Evolutionary conservation across 2,888 invertebrate species (phyloP), one percentile per base, ranked within the genome.

Genomic region (Acanthoscelides obtectus): DNA sequence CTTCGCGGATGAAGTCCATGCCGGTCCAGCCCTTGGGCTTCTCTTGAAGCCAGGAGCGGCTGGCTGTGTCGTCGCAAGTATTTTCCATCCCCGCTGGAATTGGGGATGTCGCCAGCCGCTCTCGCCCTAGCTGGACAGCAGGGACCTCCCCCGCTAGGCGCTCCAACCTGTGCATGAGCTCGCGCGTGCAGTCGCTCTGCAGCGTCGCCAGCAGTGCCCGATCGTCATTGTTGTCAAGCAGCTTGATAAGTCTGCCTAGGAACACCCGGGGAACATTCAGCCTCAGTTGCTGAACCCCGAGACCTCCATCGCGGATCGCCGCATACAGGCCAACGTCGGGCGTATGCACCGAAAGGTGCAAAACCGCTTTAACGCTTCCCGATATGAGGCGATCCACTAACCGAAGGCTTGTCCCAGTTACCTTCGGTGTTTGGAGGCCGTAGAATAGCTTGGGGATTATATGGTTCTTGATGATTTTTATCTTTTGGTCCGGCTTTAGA

Each of bases 281-380:
- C n/a, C n/a, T n/a, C n/a, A n/a, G n/a, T n/a, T n/a, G n/a, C n/a
- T n/a, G n/a, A n/a, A n/a, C n/a, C n/a, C n/a, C n/a, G n/a, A n/a
- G n/a, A n/a, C n/a, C n/a, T n/a, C n/a, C n/a, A n/a, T n/a, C n/a
- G n/a, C n/a, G n/a, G n/a, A 63, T 20, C 1, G 70, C 75, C 22
- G 74, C 79, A 74, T 74, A 80, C 72, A 77, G 75, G 75, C 69
- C 79, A 78, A 77, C 81, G 81, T 76, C 79, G 72, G 77, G 81
- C 76, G 71, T 81, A 78, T 76, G 80, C n/a, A n/a, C n/a, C n/a
- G n/a, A n/a, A n/a, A n/a, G n/a, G n/a, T n/a, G n/a, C n/a, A n/a
- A n/a, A n/a, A 8, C 85, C 85, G 84, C 86, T 83, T 85, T 88
- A 86, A 86, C 88, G 88, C 86, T 87, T 85, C 79, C 84, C 83